Percentiles rank a stretch among this genome's conserved stretches.
These are phyloP conservation scores for Cosmopolites sordidus DNA, from an alignment of 2,888 invertebrate species.

Conservation along the genomic window DNA sequence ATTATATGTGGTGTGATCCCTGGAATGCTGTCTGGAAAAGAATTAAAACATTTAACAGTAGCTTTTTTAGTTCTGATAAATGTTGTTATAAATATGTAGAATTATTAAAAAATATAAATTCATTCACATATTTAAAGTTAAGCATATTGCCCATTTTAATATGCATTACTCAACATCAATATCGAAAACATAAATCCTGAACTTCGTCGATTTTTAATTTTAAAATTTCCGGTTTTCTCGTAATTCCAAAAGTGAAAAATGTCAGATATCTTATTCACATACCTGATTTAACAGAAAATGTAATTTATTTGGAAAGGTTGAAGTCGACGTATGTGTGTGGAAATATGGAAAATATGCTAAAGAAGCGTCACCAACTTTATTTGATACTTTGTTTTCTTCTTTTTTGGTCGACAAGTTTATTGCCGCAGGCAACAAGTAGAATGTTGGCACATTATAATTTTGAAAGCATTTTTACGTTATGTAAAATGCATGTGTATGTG, in stretches of 20 bases:
- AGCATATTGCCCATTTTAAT: no score
- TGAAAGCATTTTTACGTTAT: slow-evolving; percentile 8
- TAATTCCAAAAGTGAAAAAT: neutral
- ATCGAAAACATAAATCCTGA: slow-evolving; percentile 1
- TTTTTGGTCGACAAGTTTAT: slow-evolving; percentile 30
- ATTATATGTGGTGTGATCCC: no score
- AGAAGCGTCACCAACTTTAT: slow-evolving; percentile 27
- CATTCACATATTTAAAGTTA: no score
- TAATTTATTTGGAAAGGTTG: slow-evolving; percentile 29
- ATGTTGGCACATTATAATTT: slow-evolving; percentile 14
- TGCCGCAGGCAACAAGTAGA: slow-evolving; percentile 29
- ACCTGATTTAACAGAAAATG: slow-evolving; percentile 33
- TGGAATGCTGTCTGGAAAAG: no score
- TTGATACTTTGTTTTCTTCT: slow-evolving; percentile 33
- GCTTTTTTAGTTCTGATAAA: no score
- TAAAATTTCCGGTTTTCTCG: neutral
- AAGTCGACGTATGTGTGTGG: slow-evolving; percentile 16
- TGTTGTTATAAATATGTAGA: no score
- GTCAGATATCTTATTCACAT: slow-evolving; percentile 1
- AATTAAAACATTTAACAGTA: no score
- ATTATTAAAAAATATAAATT: no score
- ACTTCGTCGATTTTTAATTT: neutral
- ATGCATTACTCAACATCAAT: neutral
- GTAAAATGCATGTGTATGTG: slow-evolving; percentile 1
- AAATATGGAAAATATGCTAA: slow-evolving; percentile 22